Evolutionary conservation across 2,113 vertebrate species (phyloP).

Genomic region (Macrotis lagotis): DNA sequence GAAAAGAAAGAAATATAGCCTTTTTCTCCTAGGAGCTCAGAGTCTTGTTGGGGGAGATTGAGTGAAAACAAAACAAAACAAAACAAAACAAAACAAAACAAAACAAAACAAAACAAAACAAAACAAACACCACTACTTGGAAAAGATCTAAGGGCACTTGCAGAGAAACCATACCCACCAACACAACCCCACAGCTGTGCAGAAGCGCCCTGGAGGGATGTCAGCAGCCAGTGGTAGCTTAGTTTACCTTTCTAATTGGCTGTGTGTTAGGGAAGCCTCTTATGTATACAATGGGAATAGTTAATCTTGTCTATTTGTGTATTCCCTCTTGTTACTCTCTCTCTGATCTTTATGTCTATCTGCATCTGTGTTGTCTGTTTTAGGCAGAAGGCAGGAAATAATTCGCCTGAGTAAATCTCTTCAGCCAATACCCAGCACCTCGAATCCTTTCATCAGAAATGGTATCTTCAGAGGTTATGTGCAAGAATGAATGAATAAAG

Average conservation of each 20-base stretch:
- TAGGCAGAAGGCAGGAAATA: conserved; percentile 31
- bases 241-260: conserved; percentile 78
- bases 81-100: no score
- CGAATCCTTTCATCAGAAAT: background rate
- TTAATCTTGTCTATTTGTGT: conserved; percentile 80
- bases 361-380: conserved; percentile 54
- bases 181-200: conserved; percentile 69
- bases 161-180: conserved; percentile 28
- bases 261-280: conserved; percentile 75
- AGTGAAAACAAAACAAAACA: background rate
- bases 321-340: conserved; percentile 72
- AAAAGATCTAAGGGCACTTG: conserved; percentile 23
- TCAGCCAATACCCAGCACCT: fast-evolving
- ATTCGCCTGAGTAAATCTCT: background rate
- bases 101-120: no score
- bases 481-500: background rate
- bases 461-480: background rate
- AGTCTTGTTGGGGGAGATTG: conserved; percentile 48
- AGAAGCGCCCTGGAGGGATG: conserved; percentile 19
- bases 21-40: conserved; percentile 41
- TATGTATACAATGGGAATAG: conserved; percentile 73
- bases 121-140: no score
- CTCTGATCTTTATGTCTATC: conserved; percentile 50
- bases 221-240: conserved; percentile 68
- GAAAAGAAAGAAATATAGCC: background rate